Conservation (phyloP, 2,113 vertebrate genomes). For the Semnopithecus entellus region DNA sequence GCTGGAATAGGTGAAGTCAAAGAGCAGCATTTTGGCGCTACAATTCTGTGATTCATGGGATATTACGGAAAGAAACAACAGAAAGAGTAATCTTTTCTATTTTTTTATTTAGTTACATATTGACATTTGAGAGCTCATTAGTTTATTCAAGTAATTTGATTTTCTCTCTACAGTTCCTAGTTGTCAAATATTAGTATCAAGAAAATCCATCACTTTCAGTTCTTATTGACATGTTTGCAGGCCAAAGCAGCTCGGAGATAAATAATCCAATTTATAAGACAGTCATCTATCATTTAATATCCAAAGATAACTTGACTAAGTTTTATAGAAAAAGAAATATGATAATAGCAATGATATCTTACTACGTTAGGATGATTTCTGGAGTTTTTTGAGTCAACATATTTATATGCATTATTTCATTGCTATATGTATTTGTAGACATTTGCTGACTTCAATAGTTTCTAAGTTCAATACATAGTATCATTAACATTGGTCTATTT, state of each 20-base stretch:
- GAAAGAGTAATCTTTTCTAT: constrained; percentile 7
- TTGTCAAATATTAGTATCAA: constrained; percentile 73
- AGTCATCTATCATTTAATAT: constrained; percentile 66
- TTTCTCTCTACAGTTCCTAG: constrained; percentile 75
- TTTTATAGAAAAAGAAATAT: neutral
- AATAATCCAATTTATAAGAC: constrained; percentile 69
- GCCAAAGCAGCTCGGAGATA: constrained; percentile 63
- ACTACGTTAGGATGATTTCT: neutral
- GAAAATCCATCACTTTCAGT: constrained; percentile 71
- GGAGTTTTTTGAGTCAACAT: neutral
- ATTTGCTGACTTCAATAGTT: neutral
- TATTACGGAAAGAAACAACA: constrained; percentile 27
- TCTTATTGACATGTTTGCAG: constrained; percentile 74
- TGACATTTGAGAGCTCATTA: constrained; percentile 76
- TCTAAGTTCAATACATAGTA: neutral
- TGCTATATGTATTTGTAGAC: neutral
- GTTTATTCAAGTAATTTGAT: constrained; percentile 77
- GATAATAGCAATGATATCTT: neutral
- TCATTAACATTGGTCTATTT: neutral
- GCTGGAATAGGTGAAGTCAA: neutral
- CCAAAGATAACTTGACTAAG: constrained; percentile 45
- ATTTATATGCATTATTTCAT: neutral
- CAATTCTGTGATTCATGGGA: neutral
- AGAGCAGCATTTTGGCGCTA: neutral
- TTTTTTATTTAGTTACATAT: constrained; percentile 68